phyloP scores from a whole-genome alignment of 2,888 invertebrate genomes.

The Empis livida region DNA sequence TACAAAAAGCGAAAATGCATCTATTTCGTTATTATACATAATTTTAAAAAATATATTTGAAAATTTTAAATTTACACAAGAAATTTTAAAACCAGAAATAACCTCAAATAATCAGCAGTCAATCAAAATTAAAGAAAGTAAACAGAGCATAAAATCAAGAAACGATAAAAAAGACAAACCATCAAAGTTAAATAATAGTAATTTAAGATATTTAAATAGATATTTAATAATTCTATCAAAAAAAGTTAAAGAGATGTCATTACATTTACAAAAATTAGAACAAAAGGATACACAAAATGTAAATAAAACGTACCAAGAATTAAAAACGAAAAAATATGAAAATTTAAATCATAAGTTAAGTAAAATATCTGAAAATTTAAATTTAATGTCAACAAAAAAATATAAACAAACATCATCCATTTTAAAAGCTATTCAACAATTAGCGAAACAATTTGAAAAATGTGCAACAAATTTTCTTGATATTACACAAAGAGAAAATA shows the following conservation, averaged over 20 bases:
- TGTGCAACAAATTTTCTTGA: constrained; percentile 21
- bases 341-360: constrained; percentile 20
- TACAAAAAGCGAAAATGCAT: not conserved
- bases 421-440: constrained; percentile 18
- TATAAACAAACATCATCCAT: constrained; percentile 16
- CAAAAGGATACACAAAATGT: not conserved
- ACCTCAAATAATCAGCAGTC: not conserved
- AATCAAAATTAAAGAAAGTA: not conserved
- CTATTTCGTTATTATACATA: constrained; percentile 2
- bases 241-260: constrained; percentile 22
- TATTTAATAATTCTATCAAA: constrained; percentile 21
- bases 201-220: constrained; percentile 21
- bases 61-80: not conserved
- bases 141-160: not conserved
- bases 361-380: constrained; percentile 20
- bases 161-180: constrained; percentile 3
- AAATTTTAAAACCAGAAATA: not conserved
- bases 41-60: constrained; percentile 3
- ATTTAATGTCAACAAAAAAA: constrained; percentile 17
- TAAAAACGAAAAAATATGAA: constrained; percentile 12
- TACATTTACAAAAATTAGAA: constrained; percentile 16
- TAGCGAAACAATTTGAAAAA: constrained; percentile 21
- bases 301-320: not conserved
- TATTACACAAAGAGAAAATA: constrained; percentile 13
- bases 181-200: constrained; percentile 11